These are phyloP conservation scores for Myotis davidii DNA, from an alignment of 2,113 vertebrate genomes.

Conservation along the genomic window DNA sequence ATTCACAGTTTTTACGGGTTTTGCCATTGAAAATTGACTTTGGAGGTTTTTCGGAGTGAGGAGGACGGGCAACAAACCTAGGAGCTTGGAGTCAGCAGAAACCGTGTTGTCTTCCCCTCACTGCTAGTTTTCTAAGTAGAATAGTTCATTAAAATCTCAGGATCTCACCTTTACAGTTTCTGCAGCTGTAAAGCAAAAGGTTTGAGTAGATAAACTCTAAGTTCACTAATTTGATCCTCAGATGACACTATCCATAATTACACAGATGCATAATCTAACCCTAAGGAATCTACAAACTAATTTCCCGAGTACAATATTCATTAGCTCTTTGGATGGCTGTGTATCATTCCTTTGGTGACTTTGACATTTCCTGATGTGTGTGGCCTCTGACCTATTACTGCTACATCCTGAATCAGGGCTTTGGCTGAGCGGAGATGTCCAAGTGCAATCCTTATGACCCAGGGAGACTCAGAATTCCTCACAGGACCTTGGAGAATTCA, in stretches of 20 bases:
- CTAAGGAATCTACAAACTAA: neutral
- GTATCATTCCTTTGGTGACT: neutral
- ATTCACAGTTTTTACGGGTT: neutral
- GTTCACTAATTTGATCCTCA: neutral
- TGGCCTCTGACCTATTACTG: neutral
- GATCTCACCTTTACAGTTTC: neutral
- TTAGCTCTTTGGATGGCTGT: neutral
- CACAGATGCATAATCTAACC: neutral
- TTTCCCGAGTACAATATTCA: neutral
- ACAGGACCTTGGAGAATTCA: neutral
- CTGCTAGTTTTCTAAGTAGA: conserved; percentile 4
- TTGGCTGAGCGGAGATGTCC: neutral
- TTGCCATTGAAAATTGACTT: conserved; percentile 27
- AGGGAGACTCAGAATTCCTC: neutral
- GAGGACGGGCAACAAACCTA: neutral
- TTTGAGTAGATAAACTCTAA: neutral
- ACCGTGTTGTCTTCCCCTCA: neutral
- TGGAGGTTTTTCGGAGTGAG: neutral
- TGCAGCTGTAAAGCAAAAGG: neutral
- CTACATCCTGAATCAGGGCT: neutral
- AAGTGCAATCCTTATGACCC: neutral
- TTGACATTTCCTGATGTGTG: neutral
- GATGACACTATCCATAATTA: neutral
- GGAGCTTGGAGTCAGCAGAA: neutral
- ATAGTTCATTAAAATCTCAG: neutral